Evolutionary conservation across 1,140 invertebrate species (phyloP).

Genomic region (Ips nitidus): DNA sequence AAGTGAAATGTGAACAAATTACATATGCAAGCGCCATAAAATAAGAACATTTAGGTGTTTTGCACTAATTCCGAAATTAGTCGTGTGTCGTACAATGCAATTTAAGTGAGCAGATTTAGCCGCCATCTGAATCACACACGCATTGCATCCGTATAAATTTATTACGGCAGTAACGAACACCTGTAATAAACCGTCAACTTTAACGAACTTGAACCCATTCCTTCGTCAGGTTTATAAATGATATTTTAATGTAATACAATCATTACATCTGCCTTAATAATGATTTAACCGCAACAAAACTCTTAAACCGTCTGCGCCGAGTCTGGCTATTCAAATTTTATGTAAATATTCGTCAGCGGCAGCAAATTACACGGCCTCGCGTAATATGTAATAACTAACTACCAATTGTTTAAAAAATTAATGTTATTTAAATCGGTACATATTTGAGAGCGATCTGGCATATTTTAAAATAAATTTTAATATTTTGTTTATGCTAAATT

Average conservation of each 20-base stretch:
- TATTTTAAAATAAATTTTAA: constrained; percentile 40
- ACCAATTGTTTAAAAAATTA: constrained; percentile 38
- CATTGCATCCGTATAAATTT: too few species aligned
- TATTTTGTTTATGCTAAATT: constrained; percentile 39
- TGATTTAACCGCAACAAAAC: constrained; percentile 23
- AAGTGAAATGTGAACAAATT: too few species aligned
- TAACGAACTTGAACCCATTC: neutral
- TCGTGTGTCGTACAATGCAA: too few species aligned
- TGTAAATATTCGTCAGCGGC: constrained; percentile 23
- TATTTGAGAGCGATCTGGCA: constrained; percentile 33
- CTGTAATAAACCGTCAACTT: too few species aligned
- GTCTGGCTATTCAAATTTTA: constrained; percentile 37
- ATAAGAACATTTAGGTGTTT: too few species aligned
- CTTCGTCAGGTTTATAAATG: constrained; percentile 6
- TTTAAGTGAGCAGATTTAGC: too few species aligned
- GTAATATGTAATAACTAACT: constrained; percentile 36
- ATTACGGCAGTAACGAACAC: too few species aligned
- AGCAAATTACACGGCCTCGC: constrained; percentile 29
- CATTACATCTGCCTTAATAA: constrained; percentile 18
- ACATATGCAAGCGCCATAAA: too few species aligned
- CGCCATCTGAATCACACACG: too few species aligned
- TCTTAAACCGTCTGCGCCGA: constrained; percentile 26
- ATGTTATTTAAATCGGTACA: constrained; percentile 37
- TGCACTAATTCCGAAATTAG: too few species aligned
- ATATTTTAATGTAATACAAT: constrained; percentile 18